Evolutionary conservation across 92 coral and sea anemone genomes (phyloP), one percentile per base, ranked within the genome.

Genomic region (Diadumene lineata): DNA sequence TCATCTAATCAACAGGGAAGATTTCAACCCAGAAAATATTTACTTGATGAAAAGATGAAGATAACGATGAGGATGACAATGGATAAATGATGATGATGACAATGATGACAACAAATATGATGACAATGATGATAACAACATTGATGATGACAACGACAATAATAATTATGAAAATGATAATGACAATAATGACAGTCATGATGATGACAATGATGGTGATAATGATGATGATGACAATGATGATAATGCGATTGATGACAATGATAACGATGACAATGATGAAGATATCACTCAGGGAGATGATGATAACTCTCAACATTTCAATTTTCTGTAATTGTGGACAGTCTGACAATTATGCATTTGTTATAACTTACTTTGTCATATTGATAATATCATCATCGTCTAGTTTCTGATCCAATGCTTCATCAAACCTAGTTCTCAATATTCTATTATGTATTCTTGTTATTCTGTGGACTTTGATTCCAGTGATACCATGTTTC

Each of bases 361-460:
- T n/a, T n/a, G 4, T 11, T 13, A 22, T 30, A 2, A 44, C 85
- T 50, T 90, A 90, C 96, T 77, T 87, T 43, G 92, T 90, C 17
- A 90, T 53, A 18, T 94, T 90, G 23, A 65, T 18, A 30, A 91
- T 92, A 50, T 81, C 84, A 48, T 81, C 88, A 48, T 80, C 68
- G 43, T 87, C 94, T 66, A 94, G 70, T 50, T 79, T 73, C 56
- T 82, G 66, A 31, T 92, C 87, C 11, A 94, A 73, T 74, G 86
- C 89, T 57, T 91, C 92, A 69, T 94, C 98, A 60, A 94, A 94
- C 17, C 70, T 71, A 34, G 91, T 85, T 38, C 94, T 72, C 55
- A 94, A 82, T 26, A 73, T 90, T 66, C 98, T 88, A 87, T 91
- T 94, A 63, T 94, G 98, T n/a, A 91, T 64, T 55, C 98, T 72